These are phyloP conservation scores for Tenthredo distinguenda DNA, from an alignment of 2,888 invertebrate species.

Conservation along the genomic window DNA sequence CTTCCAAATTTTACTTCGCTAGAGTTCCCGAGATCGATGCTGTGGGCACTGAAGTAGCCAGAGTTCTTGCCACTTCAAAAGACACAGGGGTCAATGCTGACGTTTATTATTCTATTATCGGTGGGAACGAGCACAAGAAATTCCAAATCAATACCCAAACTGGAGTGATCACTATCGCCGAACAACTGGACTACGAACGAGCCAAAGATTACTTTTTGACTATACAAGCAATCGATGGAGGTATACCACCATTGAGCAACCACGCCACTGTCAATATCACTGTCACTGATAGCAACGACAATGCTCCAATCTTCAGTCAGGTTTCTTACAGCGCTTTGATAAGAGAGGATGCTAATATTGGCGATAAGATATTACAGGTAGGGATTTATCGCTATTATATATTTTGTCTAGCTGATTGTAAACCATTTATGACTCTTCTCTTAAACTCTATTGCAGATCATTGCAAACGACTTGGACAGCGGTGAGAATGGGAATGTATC, in stretches of 20 bases:
- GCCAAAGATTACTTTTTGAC: constrained; percentile 92
- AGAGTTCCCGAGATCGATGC: constrained; percentile 88
- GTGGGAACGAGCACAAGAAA: constrained; percentile 93
- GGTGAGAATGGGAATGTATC: constrained; percentile 88
- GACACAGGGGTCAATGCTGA: constrained; percentile 97
- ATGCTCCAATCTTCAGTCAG: constrained; percentile 90
- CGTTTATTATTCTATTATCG: constrained; percentile 92
- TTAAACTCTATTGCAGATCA: constrained; percentile 78
- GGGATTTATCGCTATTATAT: constrained; percentile 55
- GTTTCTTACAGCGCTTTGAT: constrained; percentile 88
- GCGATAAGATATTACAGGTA: constrained; percentile 88
- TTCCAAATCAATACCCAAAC: constrained; percentile 87
- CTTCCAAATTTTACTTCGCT: constrained; percentile 88
- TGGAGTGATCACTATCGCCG: constrained; percentile 88
- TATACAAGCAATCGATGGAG: constrained; percentile 94
- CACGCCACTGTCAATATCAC: constrained; percentile 93
- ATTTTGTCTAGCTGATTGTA: background rate
- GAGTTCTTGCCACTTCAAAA: constrained; percentile 93
- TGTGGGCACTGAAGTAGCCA: constrained; percentile 89
- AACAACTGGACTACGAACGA: constrained; percentile 92
- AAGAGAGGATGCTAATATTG: constrained; percentile 88
- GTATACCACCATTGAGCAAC: constrained; percentile 92
- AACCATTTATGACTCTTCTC: background rate
- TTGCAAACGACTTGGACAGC: constrained; percentile 92
- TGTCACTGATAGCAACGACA: constrained; percentile 92